Evolutionary conservation across 2,888 invertebrate genomes (phyloP).

Genomic region (Chelonus formosanus): DNA sequence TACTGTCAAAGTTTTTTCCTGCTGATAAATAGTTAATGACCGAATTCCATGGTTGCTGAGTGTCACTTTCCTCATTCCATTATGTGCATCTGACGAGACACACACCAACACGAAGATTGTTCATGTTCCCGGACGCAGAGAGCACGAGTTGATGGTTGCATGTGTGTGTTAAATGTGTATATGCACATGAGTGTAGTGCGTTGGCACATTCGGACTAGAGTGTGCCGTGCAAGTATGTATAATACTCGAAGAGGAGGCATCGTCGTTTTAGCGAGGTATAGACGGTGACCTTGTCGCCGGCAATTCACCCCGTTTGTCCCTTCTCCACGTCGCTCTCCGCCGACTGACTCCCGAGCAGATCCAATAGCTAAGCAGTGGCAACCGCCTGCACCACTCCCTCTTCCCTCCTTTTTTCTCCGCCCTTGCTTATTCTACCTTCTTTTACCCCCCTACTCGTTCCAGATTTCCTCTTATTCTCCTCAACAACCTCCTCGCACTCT

Average conservation of each 20-base stretch:
- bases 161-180: not conserved
- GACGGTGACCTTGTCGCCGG: constrained; percentile 63
- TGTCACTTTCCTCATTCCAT: constrained; percentile 58
- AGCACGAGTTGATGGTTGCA: constrained; percentile 14
- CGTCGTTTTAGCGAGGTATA: constrained; percentile 55
- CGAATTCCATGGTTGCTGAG: constrained; percentile 38
- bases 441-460: constrained; percentile 34
- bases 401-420: constrained; percentile 27
- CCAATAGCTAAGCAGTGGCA: constrained; percentile 32
- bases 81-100: constrained; percentile 43
- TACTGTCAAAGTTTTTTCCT: not conserved
- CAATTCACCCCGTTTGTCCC: constrained; percentile 63
- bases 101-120: constrained; percentile 28
- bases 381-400: constrained; percentile 20
- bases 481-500: constrained; percentile 35
- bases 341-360: constrained; percentile 35
- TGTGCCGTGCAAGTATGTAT: constrained; percentile 48
- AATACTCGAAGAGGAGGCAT: constrained; percentile 50
- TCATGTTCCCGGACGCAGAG: constrained; percentile 9
- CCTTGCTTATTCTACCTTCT: constrained; percentile 29
- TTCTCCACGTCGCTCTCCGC: constrained; percentile 39
- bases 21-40: constrained; percentile 22
- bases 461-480: constrained; percentile 33
- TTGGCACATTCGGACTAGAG: constrained; percentile 37
- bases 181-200: constrained; percentile 44